These are phyloP conservation scores for Trachymyrmex cornetzi DNA, from an alignment of 1,140 invertebrate species.

Conservation along the genomic window DNA sequence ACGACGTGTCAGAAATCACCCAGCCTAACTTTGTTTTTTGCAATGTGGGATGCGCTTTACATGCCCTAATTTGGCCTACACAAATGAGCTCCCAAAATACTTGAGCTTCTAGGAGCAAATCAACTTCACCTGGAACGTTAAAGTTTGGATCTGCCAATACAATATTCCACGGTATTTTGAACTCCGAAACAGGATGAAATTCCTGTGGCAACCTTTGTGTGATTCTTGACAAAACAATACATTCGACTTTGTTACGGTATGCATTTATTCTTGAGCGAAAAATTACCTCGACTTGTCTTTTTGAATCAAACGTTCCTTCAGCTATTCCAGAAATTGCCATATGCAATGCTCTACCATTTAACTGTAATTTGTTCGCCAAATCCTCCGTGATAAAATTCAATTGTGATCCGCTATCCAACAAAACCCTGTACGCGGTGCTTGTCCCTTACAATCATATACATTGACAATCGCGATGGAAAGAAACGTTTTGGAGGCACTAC, in stretches of 20 bases:
- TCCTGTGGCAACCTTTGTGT: neutral
- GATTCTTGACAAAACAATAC: neutral
- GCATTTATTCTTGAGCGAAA: neutral
- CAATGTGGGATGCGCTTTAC: neutral
- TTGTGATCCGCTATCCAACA: neutral
- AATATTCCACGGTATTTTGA: slow-evolving; percentile 1
- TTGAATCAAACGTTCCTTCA: neutral
- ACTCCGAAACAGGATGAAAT: neutral
- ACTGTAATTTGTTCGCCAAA: neutral
- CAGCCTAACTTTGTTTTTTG: slow-evolving; percentile 23
- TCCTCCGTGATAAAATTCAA: neutral
- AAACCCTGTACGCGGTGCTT: neutral
- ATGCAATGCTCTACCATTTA: neutral
- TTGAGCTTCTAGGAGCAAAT: neutral
- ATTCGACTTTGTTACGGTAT: neutral
- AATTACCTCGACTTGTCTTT: neutral
- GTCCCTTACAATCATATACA: neutral
- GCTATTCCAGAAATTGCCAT: neutral
- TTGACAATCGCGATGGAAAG: neutral
- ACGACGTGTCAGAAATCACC: neutral
- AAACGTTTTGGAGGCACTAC: too few relatives aligned
- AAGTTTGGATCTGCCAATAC: neutral
- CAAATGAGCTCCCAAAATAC: slow-evolving; percentile 13
- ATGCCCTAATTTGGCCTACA: neutral
- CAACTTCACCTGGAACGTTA: neutral